Conservation (phyloP, 2,888 invertebrate genomes). For the Ptychoptera contaminata region DNA sequence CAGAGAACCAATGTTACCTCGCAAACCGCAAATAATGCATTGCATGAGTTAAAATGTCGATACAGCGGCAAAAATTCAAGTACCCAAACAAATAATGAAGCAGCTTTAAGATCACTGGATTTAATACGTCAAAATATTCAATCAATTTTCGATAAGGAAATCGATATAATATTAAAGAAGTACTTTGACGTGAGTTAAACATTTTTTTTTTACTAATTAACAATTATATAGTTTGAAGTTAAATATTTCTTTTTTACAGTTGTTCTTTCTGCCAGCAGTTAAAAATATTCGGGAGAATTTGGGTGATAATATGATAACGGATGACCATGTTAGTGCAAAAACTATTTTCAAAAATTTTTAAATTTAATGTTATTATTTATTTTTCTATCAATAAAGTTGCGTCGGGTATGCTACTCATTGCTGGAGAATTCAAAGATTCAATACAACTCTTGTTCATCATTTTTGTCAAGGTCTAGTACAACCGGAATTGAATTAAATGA, state of each 20-base stretch:
- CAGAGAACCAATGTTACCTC: constrained; percentile 26
- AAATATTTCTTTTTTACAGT: constrained; percentile 32
- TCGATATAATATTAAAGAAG: constrained; percentile 39
- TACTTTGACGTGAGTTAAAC: constrained; percentile 36
- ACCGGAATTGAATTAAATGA: too few relatives aligned
- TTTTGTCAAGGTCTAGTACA: too few relatives aligned
- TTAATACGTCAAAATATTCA: constrained; percentile 43
- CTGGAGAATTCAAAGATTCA: constrained; percentile 28
- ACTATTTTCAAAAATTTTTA: too few relatives aligned
- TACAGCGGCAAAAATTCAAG: constrained; percentile 19
- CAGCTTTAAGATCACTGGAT: constrained; percentile 36
- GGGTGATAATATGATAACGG: constrained; percentile 38
- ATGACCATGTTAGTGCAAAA: constrained; percentile 35
- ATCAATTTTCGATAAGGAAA: constrained; percentile 41
- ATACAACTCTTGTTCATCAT: constrained; percentile 8
- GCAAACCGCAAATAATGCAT: constrained; percentile 25
- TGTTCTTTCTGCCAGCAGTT: constrained; percentile 43
- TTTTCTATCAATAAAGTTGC: constrained; percentile 15
- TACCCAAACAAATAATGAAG: constrained; percentile 20
- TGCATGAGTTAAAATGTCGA: constrained; percentile 24
- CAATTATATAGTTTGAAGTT: too few relatives aligned
- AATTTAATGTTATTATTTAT: too few relatives aligned
- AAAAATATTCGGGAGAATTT: constrained; percentile 44
- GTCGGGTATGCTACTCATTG: constrained; percentile 28
- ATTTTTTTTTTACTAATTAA: too few relatives aligned